Evolutionary conservation across 1,140 invertebrate genomes (phyloP).

Genomic region (Zaprionus ornatus): DNA sequence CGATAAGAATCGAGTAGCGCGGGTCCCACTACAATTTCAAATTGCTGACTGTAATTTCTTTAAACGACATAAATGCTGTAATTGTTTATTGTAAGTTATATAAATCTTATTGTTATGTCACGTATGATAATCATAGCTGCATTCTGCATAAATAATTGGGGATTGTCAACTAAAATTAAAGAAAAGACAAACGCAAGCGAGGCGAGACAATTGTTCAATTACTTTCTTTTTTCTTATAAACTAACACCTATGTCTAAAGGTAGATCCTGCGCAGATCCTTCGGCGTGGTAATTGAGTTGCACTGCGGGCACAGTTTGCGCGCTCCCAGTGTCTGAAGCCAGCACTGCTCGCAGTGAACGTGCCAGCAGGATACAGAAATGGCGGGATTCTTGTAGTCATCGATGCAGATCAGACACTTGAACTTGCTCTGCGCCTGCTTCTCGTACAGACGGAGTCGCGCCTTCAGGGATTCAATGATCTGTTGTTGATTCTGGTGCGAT

Average conservation of each 20-base stretch:
- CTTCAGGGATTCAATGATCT: slow-evolving; percentile 90
- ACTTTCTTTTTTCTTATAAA: slow-evolving; percentile 10
- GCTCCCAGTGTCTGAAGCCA: slow-evolving; percentile 95
- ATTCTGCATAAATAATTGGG: slow-evolving; percentile 59
- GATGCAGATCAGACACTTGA: slow-evolving; percentile 94
- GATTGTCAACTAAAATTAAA: slow-evolving; percentile 44
- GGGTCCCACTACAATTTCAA: slow-evolving; percentile 6
- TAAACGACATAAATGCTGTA: background rate
- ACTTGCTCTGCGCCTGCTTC: slow-evolving; percentile 81
- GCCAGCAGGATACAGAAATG: slow-evolving; percentile 98
- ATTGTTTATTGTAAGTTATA: slow-evolving; percentile 71
- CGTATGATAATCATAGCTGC: slow-evolving; percentile 61
- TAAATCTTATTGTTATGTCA: slow-evolving; percentile 74
- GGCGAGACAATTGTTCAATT: slow-evolving; percentile 11
- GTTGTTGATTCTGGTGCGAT: slow-evolving; percentile 82
- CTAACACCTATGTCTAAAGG: slow-evolving; percentile 86
- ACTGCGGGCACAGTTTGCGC: slow-evolving; percentile 97
- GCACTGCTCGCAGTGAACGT: slow-evolving; percentile 97
- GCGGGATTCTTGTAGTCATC: slow-evolving; percentile 94
- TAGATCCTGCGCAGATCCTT: slow-evolving; percentile 94
- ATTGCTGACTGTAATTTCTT: background rate
- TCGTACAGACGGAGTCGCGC: slow-evolving; percentile 89
- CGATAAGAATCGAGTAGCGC: slow-evolving; percentile 8
- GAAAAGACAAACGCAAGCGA: slow-evolving; percentile 16
- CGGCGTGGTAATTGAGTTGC: slow-evolving; percentile 96